Base-by-base conservation (phyloP, 1,140 invertebrate genomes). In the Psix sp. region DNA sequence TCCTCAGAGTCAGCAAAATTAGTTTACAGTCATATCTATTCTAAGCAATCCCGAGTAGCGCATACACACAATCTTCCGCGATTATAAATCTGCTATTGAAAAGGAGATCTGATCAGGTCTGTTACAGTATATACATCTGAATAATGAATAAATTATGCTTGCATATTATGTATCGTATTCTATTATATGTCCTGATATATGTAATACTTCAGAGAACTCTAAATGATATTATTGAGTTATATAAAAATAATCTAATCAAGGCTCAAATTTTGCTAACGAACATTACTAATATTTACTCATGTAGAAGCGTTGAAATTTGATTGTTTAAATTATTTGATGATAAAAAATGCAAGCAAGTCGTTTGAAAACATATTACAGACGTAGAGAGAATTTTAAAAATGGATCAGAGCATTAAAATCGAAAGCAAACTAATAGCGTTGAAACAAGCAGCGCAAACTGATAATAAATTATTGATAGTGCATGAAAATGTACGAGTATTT, bases 401-500 rank as follows among this genome's bases (percentile, higher is more conserved):
- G n/a, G n/a, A n/a, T n/a, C 38, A 39, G 14, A 18, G 17, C 16
- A 17, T 38, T 3, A 16, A 29, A 45, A 26, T 15, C 5, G 15
- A 20, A 33, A 10, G 16, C 17, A 56, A 48, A 49, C 42, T 48
- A 43, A 63, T 46, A 63, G 16, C 38, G 16, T 9, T 2, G 20
- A 48, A 54, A 66, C 49, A 66, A 66, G 40, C 5, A 29, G 36
- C 16, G 33, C 11, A 26, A 54, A 20, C 16, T 45, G 40, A 46
- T 39, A 39, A 40, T 62, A 70, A 57, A 71, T 48, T 45, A 63
- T 63, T 63, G 67, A 57, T 45, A 52, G 15, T 39, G 52, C 40
- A 52, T 48, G 72, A 70, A 75, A 65, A 75, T 45, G 56, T 63
- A 59, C 43, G 51, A 48, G 65, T 42, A 65, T 65, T 68, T 65